A percentile compares a stretch with the other conserved stretches of the same genome.
These are phyloP conservation scores for Pyxicephalus adspersus DNA, from an alignment of 2,113 vertebrate species.

Conservation along the genomic window DNA sequence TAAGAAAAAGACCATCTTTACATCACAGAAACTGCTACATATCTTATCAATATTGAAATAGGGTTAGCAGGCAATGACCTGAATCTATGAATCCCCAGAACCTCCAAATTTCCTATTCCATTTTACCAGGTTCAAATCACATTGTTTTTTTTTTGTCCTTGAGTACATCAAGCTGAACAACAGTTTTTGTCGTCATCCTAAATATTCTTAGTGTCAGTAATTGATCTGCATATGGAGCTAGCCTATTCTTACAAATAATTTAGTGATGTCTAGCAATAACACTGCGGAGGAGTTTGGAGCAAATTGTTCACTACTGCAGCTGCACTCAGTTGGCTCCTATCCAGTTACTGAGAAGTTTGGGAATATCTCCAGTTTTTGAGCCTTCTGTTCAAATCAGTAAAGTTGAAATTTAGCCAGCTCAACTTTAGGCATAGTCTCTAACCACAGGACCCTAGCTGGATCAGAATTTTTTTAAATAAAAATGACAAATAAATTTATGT, in stretches of 20 bases:
- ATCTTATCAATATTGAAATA: slow-evolving; percentile 34
- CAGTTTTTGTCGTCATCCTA: slow-evolving; percentile 24
- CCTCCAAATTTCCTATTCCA: not conserved
- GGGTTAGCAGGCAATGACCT: slow-evolving; percentile 28
- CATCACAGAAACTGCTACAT: slow-evolving; percentile 10
- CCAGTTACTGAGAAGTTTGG: slow-evolving; percentile 41
- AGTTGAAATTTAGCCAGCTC: not conserved
- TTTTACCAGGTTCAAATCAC: not conserved
- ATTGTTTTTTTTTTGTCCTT: slow-evolving; percentile 27
- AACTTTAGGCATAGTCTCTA: not conserved
- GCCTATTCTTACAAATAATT: slow-evolving; percentile 55
- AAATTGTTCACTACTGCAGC: slow-evolving; percentile 54
- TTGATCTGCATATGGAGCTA: slow-evolving; percentile 44
- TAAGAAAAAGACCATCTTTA: not conserved
- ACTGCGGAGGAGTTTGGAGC: slow-evolving; percentile 42
- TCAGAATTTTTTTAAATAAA: too few species aligned
- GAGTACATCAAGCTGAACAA: slow-evolving; percentile 22
- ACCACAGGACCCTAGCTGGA: too few species aligned
- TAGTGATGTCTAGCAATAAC: slow-evolving; percentile 46
- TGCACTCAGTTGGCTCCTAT: slow-evolving; percentile 41
- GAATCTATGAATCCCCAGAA: not conserved
- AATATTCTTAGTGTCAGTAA: slow-evolving; percentile 49
- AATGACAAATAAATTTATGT: too few species aligned
- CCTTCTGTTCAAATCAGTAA: slow-evolving; percentile 42
- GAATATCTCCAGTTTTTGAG: slow-evolving; percentile 43